These are phyloP conservation scores for Xanthia togata DNA, from an alignment of 2,888 invertebrate genomes.

Conservation along the genomic window DNA sequence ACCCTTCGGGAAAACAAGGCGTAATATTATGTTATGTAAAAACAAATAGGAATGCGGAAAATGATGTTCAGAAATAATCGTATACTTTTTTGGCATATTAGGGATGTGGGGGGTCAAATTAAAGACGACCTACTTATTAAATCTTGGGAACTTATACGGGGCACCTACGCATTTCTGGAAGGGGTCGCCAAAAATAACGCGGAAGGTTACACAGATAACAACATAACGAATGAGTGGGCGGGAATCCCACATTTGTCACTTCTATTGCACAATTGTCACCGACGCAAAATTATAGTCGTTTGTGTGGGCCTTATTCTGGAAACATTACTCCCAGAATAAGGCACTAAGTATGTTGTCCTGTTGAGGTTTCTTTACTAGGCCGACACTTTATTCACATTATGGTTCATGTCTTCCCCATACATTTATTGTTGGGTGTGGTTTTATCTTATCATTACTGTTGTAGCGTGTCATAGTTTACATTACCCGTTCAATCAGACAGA, in stretches of 20 bases:
- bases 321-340: neutral
- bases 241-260: slow-evolving; percentile 37
- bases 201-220: slow-evolving; percentile 32
- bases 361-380: slow-evolving; percentile 7
- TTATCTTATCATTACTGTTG: neutral
- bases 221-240: slow-evolving; percentile 51
- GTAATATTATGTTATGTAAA: too few species aligned
- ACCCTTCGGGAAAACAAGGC: too few species aligned
- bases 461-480: neutral
- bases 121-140: slow-evolving; percentile 8
- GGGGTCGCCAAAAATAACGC: slow-evolving; percentile 49
- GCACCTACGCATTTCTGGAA: slow-evolving; percentile 30
- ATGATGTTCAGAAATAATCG: neutral
- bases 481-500: neutral
- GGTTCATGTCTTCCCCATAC: neutral
- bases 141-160: neutral
- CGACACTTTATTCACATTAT: neutral
- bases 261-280: slow-evolving; percentile 50
- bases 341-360: neutral
- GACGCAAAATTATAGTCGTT: slow-evolving; percentile 28
- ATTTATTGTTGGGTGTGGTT: neutral
- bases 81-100: neutral
- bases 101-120: neutral
- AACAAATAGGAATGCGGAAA: too few species aligned
- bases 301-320: slow-evolving; percentile 13